These are phyloP conservation scores for Danionella dracula DNA, from an alignment of 2,797 vertebrate species.

Conservation along the genomic window DNA sequence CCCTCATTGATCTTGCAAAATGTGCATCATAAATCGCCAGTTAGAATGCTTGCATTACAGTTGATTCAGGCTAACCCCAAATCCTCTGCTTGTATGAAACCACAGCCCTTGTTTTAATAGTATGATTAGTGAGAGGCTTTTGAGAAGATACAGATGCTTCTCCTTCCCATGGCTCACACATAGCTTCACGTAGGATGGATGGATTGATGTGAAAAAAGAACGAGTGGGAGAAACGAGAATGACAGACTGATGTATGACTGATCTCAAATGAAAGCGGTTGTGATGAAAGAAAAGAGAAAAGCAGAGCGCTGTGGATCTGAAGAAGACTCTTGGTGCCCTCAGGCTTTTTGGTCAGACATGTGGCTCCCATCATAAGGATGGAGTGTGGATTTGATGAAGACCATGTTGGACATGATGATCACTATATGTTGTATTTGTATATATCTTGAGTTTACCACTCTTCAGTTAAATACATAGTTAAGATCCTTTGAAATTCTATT, in stretches of 20 bases:
- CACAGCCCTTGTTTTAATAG: constrained; percentile 42
- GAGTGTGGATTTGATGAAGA: constrained; percentile 26
- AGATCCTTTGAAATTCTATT: too few species aligned
- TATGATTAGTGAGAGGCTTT: constrained; percentile 45
- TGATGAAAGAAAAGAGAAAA: background rate
- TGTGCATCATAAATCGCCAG: constrained; percentile 22
- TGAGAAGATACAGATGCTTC: constrained; percentile 51
- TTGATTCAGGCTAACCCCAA: constrained; percentile 21
- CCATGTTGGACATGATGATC: constrained; percentile 6
- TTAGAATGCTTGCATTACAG: constrained; percentile 21
- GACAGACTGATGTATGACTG: background rate
- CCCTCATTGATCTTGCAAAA: constrained; percentile 32
- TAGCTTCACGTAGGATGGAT: constrained; percentile 19
- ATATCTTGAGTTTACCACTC: too few species aligned
- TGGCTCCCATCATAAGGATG: constrained; percentile 28
- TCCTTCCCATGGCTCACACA: constrained; percentile 20
- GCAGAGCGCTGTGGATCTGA: background rate
- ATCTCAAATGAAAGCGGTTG: background rate
- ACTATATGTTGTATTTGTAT: too few species aligned
- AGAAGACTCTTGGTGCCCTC: constrained; percentile 1
- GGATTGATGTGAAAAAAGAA: constrained; percentile 6
- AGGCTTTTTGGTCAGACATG: background rate
- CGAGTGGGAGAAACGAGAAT: background rate
- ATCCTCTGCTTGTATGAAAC: constrained; percentile 14
- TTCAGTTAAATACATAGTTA: too few species aligned